Conservation (phyloP, 2,797 vertebrate genomes). For the Xiphophorus birchmanni region DNA sequence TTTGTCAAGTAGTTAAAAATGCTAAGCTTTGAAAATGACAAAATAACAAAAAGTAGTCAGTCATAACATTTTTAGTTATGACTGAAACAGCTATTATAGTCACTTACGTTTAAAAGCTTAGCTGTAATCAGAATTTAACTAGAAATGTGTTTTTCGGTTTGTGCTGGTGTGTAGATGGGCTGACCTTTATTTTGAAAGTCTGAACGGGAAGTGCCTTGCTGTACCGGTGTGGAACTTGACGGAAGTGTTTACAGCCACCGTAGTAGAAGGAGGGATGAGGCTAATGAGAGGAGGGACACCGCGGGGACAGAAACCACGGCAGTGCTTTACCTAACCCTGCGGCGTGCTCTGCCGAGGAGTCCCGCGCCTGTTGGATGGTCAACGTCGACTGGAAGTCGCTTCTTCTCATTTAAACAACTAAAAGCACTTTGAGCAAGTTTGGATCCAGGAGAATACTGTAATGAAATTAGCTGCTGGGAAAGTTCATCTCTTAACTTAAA, state of each 20-base stretch:
- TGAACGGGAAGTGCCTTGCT: constrained; percentile 9
- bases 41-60: neutral
- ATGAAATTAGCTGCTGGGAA: constrained; percentile 27
- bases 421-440: constrained; percentile 49
- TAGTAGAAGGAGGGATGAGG: constrained; percentile 37
- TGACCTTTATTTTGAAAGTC: constrained; percentile 37
- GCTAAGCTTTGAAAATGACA: neutral
- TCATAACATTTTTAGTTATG: neutral
- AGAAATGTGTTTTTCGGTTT: neutral
- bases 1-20: neutral
- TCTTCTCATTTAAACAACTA: constrained; percentile 1
- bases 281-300: constrained; percentile 57
- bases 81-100: neutral
- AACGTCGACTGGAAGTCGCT: neutral
- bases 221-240: fast-evolving
- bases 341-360: constrained; percentile 20
- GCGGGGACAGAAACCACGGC: constrained; percentile 45
- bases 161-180: neutral
- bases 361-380: constrained; percentile 21
- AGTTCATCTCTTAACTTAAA: constrained; percentile 70
- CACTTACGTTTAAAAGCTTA: neutral
- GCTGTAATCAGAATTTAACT: neutral
- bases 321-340: constrained; percentile 42
- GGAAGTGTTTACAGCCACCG: neutral
- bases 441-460: constrained; percentile 29